Conservation (phyloP, 2,113 vertebrate species). For the Paradoxurus hermaphroditus region DNA sequence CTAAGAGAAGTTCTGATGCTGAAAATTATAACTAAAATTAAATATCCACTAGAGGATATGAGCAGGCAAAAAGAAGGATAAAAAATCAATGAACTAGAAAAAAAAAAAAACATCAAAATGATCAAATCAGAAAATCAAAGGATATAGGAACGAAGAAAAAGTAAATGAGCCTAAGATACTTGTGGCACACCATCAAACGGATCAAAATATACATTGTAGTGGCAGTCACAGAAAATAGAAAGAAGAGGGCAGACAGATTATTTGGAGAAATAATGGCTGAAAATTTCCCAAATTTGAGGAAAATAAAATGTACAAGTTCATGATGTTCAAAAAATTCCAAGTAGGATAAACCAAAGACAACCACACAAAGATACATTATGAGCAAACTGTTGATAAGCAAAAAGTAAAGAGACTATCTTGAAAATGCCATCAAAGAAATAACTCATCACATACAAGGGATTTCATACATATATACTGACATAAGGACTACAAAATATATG, state of each 20-base stretch:
- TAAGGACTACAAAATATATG: neutral
- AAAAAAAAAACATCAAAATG: neutral
- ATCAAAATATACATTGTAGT: neutral
- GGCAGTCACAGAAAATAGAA: neutral
- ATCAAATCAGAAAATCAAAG: neutral
- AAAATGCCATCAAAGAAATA: neutral
- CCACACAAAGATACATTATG: neutral
- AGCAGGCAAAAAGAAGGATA: neutral
- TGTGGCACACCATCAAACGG: neutral
- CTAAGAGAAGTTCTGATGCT: neutral
- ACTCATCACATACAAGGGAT: neutral
- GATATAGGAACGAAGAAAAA: neutral
- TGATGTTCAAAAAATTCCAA: neutral
- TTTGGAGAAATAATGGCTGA: neutral
- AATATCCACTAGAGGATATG: neutral
- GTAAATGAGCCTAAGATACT: neutral
- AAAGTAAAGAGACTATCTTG: neutral
- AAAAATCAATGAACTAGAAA: neutral
- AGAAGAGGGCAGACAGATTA: neutral
- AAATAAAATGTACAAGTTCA: neutral
- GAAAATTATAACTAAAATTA: neutral
- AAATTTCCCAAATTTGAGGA: neutral
- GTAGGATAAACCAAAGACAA: neutral
- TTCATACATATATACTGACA: neutral
- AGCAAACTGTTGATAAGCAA: neutral